Percentiles rank a stretch among this genome's conserved stretches.
Conservation (phyloP, 2,888 invertebrate genomes). For the Oscheius sp. region DNA sequence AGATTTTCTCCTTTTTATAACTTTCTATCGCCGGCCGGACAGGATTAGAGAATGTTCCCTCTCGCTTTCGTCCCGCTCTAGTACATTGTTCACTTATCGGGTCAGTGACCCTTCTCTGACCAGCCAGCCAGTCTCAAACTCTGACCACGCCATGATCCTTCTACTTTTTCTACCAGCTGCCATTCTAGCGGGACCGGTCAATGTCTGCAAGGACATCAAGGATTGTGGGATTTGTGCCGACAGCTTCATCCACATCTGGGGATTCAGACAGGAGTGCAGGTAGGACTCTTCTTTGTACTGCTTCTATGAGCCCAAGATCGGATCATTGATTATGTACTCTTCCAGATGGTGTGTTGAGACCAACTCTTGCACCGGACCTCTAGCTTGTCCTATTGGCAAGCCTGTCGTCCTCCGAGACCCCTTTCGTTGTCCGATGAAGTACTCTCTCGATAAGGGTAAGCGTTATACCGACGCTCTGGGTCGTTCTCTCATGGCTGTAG, state of each 20-base stretch:
- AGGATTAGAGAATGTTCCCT: background rate
- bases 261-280: conserved; percentile 72
- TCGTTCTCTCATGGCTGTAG: conserved; percentile 68
- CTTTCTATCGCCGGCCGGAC: too few species aligned
- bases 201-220: conserved; percentile 67
- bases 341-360: conserved; percentile 69
- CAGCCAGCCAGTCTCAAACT: conserved; percentile 50
- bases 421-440: conserved; percentile 69
- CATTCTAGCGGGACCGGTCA: conserved; percentile 60
- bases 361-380: conserved; percentile 67
- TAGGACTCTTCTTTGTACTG: conserved; percentile 35
- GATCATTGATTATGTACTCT: background rate
- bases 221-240: conserved; percentile 68
- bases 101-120: conserved; percentile 43
- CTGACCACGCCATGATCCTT: conserved; percentile 27
- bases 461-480: conserved; percentile 71
- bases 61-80: conserved; percentile 28
- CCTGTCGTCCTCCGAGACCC: conserved; percentile 70
- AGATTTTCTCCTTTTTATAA: background rate
- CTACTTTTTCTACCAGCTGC: conserved; percentile 5
- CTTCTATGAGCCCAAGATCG: background rate
- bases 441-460: conserved; percentile 41
- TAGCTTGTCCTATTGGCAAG: conserved; percentile 68
- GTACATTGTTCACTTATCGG: conserved; percentile 37
- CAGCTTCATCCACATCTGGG: conserved; percentile 70